Evolutionary conservation across 2,797 vertebrate genomes (phyloP), one percentile per base, ranked within the genome.

Genomic region (Cygnus olor): DNA sequence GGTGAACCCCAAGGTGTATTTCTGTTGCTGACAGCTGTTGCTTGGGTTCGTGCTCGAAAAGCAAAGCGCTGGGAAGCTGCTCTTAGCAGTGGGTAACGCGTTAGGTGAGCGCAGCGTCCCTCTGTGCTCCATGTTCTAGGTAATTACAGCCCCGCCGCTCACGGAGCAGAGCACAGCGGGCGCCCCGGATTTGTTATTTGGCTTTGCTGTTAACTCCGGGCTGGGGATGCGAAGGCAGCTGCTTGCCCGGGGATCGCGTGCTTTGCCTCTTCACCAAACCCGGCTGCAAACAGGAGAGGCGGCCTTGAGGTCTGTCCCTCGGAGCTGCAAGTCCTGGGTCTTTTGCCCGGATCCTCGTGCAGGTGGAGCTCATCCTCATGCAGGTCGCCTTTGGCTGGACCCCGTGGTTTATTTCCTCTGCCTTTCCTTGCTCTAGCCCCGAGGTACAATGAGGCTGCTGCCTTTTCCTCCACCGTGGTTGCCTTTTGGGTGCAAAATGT

Each of bases 81-180:
- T 93, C 51, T 82, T 91, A 84, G 84, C 77, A 2, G 47, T 89
- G 85, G 91, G 82, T 95, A 85, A 86, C 49, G 85, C 1, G 57
- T 42, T 92, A 91, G 94, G 42, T 66, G 97, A 94, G 91, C 10
- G 47, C 94, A 95, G 97, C 91, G 88, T 95, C 94, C 96, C 96
- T 80, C 95, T 97, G 97, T 96, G 96, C 97, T 97, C 93, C 86
- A 18, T 95, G 96, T 97, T 97, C 92, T 44, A 82, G 95, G 96
- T 95, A 97, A 97, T 98, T 94, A 85, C 95, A 94, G 71, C 96
- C 97, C 96, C 34, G 93, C 94, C 0, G 61, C 84, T 95, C 94
- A 56, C 68, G 56, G 81, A 85, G 88, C 92, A 60, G 90, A 94
- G 96, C 97, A 70, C 93, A 93, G 97, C 90, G 58, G 94, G 96